Evolutionary conservation across 2,888 invertebrate species (phyloP).

Genomic region (Ormyrus nitidulus): DNA sequence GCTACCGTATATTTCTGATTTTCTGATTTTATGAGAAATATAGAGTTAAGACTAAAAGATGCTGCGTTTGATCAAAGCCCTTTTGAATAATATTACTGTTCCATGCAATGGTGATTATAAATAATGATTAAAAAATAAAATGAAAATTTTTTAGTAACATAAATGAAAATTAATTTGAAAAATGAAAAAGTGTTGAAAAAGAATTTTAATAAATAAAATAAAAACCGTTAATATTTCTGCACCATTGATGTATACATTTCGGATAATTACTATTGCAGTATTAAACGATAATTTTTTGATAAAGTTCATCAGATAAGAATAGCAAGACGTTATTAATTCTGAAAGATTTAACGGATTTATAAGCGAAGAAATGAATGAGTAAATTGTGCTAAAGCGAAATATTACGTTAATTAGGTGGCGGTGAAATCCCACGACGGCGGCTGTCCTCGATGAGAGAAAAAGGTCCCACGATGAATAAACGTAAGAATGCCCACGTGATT

Average conservation of each 20-base stretch:
- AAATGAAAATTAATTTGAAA: too few species aligned
- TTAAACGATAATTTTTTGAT: neutral
- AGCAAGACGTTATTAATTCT: neutral
- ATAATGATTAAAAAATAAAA: slow-evolving; percentile 21
- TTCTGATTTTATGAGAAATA: too few species aligned
- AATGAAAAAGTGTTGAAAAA: too few species aligned
- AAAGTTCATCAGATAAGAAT: neutral
- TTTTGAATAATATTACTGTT: neutral
- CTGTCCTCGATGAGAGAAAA: slow-evolving; percentile 60
- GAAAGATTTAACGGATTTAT: neutral
- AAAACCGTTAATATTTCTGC: slow-evolving; percentile 12
- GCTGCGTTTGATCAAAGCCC: slow-evolving; percentile 23
- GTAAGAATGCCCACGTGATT: slow-evolving; percentile 62
- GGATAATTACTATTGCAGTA: slow-evolving; percentile 17
- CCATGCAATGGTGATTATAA: slow-evolving; percentile 27
- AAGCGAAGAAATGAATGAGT: slow-evolving; percentile 35
- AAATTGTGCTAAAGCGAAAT: slow-evolving; percentile 49
- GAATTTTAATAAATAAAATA: slow-evolving; percentile 23
- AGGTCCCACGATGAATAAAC: slow-evolving; percentile 61
- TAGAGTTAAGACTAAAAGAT: neutral
- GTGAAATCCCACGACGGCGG: slow-evolving; percentile 63
- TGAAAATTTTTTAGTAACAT: too few species aligned
- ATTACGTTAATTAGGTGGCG: slow-evolving; percentile 56
- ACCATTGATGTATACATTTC: slow-evolving; percentile 9
- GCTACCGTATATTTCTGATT: too few species aligned